phyloP scores from a whole-genome alignment of 2,797 vertebrate species.

The Macropodus opercularis region DNA sequence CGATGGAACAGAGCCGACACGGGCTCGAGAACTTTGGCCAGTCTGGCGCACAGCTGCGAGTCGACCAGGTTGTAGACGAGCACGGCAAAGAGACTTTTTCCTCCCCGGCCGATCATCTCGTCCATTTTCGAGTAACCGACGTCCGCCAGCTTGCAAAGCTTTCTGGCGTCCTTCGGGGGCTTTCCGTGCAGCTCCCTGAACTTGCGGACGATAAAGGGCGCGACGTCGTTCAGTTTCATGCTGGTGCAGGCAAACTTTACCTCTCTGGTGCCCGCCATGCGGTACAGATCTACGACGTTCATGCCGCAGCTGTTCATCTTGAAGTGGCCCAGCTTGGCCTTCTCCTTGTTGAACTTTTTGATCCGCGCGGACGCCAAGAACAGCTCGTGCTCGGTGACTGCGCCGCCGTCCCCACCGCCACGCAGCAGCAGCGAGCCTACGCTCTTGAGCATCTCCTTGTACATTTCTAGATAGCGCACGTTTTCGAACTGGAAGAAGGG shows the following conservation, averaged over 20 bases:
- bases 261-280: background rate
- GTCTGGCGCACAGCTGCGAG: constrained; percentile 32
- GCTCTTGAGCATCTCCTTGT: constrained; percentile 3
- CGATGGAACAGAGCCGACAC: constrained; percentile 19
- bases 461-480: constrained; percentile 6
- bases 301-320: constrained; percentile 34
- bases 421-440: background rate
- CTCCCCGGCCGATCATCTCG: background rate
- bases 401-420: too few relatives aligned
- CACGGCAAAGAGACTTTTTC: background rate
- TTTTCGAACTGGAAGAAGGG: constrained; percentile 24
- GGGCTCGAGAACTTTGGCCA: constrained; percentile 1
- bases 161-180: background rate
- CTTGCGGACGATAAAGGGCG: background rate
- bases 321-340: constrained; percentile 37
- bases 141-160: constrained; percentile 12
- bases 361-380: rapidly evolving
- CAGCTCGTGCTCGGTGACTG: background rate
- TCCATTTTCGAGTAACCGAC: constrained; percentile 30
- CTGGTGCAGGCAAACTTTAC: constrained; percentile 22
- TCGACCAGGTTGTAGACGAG: constrained; percentile 43
- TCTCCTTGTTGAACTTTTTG: constrained; percentile 15
- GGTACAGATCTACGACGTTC: constrained; percentile 32
- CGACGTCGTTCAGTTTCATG: constrained; percentile 42
- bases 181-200: background rate